Percentiles rank a stretch among this genome's conserved stretches.
Conservation (phyloP, 2,113 vertebrate genomes). For the Neopipo cinnamomea region DNA sequence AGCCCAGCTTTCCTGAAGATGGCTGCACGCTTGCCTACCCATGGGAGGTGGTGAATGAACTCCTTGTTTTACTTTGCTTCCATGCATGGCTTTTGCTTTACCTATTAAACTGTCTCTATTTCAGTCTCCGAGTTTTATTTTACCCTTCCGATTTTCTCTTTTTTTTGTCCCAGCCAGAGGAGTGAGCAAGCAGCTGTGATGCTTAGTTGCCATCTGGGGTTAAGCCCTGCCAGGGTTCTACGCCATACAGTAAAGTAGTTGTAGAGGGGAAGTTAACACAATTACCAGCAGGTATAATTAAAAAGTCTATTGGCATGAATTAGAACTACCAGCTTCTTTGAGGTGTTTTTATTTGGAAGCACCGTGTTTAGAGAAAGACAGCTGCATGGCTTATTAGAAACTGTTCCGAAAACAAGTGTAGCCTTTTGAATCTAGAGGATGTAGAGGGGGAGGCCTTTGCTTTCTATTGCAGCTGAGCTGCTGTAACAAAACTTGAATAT, state of each 20-base stretch:
- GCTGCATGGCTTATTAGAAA: background rate
- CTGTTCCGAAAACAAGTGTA: background rate
- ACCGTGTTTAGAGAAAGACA: background rate
- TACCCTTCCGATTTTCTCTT: background rate
- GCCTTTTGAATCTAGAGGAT: background rate
- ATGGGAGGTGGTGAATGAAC: background rate
- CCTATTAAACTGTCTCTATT: background rate
- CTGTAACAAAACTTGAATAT: background rate
- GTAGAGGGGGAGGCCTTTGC: background rate
- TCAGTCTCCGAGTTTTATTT: background rate
- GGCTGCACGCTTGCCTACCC: background rate
- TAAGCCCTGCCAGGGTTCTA: background rate
- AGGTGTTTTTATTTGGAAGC: background rate
- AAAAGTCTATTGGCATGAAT: background rate
- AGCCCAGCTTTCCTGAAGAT: background rate
- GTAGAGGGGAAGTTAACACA: background rate
- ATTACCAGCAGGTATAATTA: background rate
- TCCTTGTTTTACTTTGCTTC: background rate
- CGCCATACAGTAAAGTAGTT: background rate
- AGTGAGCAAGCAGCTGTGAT: background rate
- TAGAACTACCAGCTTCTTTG: background rate
- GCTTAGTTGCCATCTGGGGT: background rate
- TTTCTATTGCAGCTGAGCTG: background rate
- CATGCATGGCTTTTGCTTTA: background rate
- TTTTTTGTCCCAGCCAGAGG: accelerated